Conservation (phyloP, 2,888 invertebrate species). For the Trypoxylon attenuatum region DNA sequence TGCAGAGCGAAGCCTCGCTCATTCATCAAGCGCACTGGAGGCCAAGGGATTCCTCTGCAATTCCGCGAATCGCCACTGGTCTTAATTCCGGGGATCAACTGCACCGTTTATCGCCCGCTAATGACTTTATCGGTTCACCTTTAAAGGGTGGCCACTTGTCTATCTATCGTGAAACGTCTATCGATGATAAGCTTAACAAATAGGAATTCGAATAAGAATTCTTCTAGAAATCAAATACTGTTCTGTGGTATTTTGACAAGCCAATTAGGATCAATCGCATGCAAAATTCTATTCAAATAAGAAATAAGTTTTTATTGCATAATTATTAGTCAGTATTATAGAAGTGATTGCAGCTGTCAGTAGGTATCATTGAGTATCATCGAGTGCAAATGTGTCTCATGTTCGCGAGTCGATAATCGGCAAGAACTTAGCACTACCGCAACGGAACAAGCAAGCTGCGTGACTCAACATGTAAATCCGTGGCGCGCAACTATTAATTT, state of each 20-base stretch:
- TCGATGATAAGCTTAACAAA: neutral
- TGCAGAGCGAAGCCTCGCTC: neutral
- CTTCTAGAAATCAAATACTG: too few relatives aligned
- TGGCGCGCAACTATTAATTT: constrained; percentile 55
- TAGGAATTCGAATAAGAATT: too few relatives aligned
- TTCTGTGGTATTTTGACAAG: too few relatives aligned
- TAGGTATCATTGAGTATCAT: too few relatives aligned
- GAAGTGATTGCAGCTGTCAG: too few relatives aligned
- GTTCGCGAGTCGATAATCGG: too few relatives aligned
- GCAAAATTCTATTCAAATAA: too few relatives aligned
- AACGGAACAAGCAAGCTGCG: constrained; percentile 21
- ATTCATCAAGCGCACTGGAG: neutral
- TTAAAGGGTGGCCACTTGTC: neutral
- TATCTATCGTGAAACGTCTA: neutral
- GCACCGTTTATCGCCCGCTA: neutral
- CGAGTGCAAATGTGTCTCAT: too few relatives aligned
- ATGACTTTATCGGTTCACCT: neutral
- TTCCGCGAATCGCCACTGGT: neutral
- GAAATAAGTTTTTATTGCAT: too few relatives aligned
- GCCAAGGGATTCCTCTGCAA: neutral
- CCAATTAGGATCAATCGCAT: too few relatives aligned
- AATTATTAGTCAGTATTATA: too few relatives aligned
- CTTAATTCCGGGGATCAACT: neutral
- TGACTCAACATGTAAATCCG: constrained; percentile 56
- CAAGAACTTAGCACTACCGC: too few relatives aligned